These are phyloP conservation scores for Addax nasomaculatus DNA, from an alignment of 2,113 vertebrate species.

Conservation along the genomic window DNA sequence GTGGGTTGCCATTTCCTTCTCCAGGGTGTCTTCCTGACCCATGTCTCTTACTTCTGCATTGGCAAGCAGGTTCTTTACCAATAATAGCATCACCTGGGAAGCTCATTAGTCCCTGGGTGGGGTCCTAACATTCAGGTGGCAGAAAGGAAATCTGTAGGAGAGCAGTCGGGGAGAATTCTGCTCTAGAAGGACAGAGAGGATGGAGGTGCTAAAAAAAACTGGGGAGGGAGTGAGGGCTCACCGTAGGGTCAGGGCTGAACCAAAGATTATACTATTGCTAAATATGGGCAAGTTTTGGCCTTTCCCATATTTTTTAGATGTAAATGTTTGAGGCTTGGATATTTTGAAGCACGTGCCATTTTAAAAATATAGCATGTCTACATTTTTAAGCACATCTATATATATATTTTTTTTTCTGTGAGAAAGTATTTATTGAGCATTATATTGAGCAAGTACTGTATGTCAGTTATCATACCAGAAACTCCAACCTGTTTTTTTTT, in stretches of 20 bases:
- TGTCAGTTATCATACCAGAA: too few relatives aligned
- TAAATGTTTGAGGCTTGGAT: neutral
- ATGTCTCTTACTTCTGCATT: neutral
- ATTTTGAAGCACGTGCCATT: neutral
- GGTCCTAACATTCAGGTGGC: neutral
- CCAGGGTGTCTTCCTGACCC: neutral
- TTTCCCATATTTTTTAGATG: neutral
- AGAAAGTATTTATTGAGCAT: too few relatives aligned
- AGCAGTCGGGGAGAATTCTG: neutral
- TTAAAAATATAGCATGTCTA: neutral
- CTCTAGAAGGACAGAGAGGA: neutral
- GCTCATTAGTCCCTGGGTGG: neutral
- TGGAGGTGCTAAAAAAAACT: neutral
- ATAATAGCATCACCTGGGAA: neutral
- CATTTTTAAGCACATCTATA: neutral
- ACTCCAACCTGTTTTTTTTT: too few relatives aligned
- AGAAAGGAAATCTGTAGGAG: neutral
- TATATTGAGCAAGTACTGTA: too few relatives aligned
- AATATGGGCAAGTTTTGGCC: neutral
- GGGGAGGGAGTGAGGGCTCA: neutral
- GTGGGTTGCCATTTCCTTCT: neutral
- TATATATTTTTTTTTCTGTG: neutral
- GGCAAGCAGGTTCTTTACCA: neutral
- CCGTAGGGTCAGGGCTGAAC: neutral
- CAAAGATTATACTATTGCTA: neutral